Evolutionary conservation across 2,888 invertebrate species (phyloP).

Genomic region (Euzophera pinguis): DNA sequence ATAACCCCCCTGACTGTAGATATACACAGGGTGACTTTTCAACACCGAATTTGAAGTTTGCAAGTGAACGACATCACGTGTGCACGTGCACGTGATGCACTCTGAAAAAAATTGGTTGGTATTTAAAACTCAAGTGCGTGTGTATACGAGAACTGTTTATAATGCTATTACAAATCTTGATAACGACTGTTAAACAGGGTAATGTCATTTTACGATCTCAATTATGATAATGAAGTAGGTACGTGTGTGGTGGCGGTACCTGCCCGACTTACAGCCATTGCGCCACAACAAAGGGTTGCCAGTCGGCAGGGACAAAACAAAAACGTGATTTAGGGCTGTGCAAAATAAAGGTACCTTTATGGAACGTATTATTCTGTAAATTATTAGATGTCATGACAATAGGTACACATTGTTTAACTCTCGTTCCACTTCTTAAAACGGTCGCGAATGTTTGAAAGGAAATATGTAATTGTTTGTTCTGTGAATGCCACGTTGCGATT

Average conservation of each 20-base stretch:
- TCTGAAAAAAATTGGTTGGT: too few relatives aligned
- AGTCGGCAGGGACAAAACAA: slow-evolving; percentile 43
- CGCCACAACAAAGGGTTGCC: slow-evolving; percentile 55
- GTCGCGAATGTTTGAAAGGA: slow-evolving; percentile 13
- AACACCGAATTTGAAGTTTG: too few relatives aligned
- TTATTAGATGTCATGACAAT: slow-evolving; percentile 41
- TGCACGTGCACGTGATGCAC: too few relatives aligned
- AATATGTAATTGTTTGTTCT: slow-evolving; percentile 7
- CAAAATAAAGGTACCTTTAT: slow-evolving; percentile 50
- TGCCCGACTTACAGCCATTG: slow-evolving; percentile 32
- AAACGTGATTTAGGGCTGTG: slow-evolving; percentile 59
- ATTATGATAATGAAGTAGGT: slow-evolving; percentile 21
- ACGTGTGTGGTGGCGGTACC: slow-evolving; percentile 25
- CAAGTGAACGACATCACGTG: too few relatives aligned
- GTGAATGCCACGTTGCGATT: background rate
- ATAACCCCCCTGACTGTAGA: too few relatives aligned
- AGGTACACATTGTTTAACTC: slow-evolving; percentile 25
- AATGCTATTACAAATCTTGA: slow-evolving; percentile 11
- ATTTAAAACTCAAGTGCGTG: too few relatives aligned
- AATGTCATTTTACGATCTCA: slow-evolving; percentile 16
- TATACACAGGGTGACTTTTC: too few relatives aligned
- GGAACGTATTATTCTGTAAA: slow-evolving; percentile 38
- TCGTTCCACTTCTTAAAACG: slow-evolving; percentile 18
- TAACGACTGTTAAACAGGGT: background rate
- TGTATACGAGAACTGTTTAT: background rate